Percentiles rank a stretch among this genome's conserved stretches.
These are phyloP conservation scores for Cotesia glomerata DNA, from an alignment of 1,140 invertebrate genomes.

Conservation along the genomic window DNA sequence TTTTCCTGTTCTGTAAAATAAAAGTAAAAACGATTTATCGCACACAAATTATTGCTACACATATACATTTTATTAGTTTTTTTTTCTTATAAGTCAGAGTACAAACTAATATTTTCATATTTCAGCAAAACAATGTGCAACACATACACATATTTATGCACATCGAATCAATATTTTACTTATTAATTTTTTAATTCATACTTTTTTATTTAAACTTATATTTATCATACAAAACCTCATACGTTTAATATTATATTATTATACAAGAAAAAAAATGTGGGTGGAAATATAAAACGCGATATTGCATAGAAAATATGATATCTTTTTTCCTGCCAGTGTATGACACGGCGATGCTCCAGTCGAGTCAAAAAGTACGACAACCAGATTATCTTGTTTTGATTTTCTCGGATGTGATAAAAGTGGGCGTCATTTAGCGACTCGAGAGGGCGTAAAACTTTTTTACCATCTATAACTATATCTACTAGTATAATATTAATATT, in stretches of 20 bases:
- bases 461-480: background rate
- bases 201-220: background rate
- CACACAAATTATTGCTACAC: too few species aligned
- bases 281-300: background rate
- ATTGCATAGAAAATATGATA: background rate
- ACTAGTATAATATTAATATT: background rate
- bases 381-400: background rate
- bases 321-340: background rate
- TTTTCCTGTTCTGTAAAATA: too few species aligned
- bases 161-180: background rate
- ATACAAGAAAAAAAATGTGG: background rate
- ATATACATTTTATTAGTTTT: too few species aligned
- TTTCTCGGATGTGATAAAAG: constrained; percentile 2
- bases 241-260: background rate
- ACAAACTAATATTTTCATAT: too few species aligned
- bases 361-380: background rate
- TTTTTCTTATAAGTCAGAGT: too few species aligned
- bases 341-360: background rate
- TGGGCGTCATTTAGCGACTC: constrained; percentile 13
- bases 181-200: background rate
- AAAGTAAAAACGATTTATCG: too few species aligned
- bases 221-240: background rate
- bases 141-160: too few species aligned
- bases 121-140: too few species aligned
- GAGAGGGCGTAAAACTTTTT: constrained; percentile 15